Base-by-base conservation (phyloP, 2,888 invertebrate genomes). In the Drosophila borborema region DNA sequence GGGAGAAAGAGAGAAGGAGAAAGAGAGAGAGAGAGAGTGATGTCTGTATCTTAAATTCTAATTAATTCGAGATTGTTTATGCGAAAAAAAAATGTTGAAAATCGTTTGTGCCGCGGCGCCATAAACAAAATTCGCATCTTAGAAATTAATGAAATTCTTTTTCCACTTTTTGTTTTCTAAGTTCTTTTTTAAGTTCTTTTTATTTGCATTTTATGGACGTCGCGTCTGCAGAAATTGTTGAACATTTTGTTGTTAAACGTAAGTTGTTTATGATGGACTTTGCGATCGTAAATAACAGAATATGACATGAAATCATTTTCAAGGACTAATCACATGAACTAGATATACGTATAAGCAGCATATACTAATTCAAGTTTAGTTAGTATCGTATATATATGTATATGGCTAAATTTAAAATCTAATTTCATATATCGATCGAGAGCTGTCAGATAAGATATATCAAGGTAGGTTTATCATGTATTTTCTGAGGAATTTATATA, bases 91-190 rank as follows among this genome's bases (percentile, higher is more conserved):
- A 65, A 60, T n/a, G 51, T n/a, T 18, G 46, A 59, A 64, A 73
- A 67, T 72, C 38, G 67, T 65, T 63, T 63, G 53, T 61, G 60
- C 54, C 55, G 45, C 48, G 71, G 66, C 59, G 81, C 79, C 71
- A 81, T 86, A 85, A 85, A 85, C 89, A 89, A 83, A 72, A 66
- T 69, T 77, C 61, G 68, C 23, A 23, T 72, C 72, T 58, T 74
- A 79, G 65, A 81, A 83, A 80, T 82, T 46, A 79, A 77, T 80
- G 55, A 77, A 68, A 71, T 81, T 82, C 72, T 66, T 71, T 53
- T 31, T 43, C 38, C 46, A 16, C 51, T 38, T 60, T 18, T 60
- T 12, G 51, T 14, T 61, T 41, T 60, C 51, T 20, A 31, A 56
- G n/a, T 61, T 7, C 46, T 16, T 64, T 46, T 61, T 56, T 20